Evolutionary conservation across 2,113 vertebrate genomes (phyloP).

Genomic region (Procavia capensis): DNA sequence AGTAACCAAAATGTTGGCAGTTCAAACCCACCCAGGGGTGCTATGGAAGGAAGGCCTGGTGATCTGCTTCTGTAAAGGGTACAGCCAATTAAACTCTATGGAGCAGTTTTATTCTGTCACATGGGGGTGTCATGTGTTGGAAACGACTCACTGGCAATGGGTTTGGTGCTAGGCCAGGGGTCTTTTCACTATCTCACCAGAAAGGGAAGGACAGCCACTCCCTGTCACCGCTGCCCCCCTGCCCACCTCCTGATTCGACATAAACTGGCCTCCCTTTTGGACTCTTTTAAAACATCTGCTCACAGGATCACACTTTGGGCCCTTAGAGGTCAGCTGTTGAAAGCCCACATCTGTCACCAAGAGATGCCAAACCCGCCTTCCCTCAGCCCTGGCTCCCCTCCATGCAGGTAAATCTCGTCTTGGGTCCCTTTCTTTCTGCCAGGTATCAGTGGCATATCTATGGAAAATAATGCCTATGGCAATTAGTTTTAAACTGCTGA

Average conservation of each 20-base stretch:
- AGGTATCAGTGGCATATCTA: too few species aligned
- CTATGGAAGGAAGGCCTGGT: background rate
- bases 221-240: background rate
- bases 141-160: background rate
- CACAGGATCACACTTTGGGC: rapidly evolving
- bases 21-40: background rate
- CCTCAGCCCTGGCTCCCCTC: rapidly evolving
- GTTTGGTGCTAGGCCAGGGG: background rate
- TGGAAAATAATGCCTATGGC: too few species aligned
- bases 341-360: background rate
- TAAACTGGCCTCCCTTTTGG: rapidly evolving
- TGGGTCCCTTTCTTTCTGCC: background rate
- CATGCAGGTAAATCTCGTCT: background rate
- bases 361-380: rapidly evolving
- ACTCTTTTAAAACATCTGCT: background rate
- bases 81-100: background rate
- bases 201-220: background rate
- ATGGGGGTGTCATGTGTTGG: background rate
- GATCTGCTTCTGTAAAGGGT: background rate
- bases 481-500: too few species aligned
- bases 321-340: background rate
- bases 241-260: background rate
- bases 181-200: background rate
- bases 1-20: background rate
- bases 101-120: background rate